Percentiles rank a stretch among this genome's conserved stretches.
Evolutionary conservation across 2,797 vertebrate genomes (phyloP).

Genomic region (Hylomyscus alleni): DNA sequence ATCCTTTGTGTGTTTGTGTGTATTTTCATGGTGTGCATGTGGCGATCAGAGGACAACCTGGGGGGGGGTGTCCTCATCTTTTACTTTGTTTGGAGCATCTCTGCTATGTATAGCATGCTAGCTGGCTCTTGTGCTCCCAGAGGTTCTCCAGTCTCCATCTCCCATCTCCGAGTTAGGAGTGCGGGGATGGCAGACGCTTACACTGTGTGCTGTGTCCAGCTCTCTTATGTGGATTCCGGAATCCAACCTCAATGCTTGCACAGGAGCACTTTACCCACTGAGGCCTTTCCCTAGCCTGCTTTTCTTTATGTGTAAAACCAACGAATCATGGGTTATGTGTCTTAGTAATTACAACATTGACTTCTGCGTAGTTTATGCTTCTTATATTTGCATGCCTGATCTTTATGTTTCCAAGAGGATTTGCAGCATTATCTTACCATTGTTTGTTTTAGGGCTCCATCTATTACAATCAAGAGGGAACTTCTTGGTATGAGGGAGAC

Average conservation of each 20-base stretch:
- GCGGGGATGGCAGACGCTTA: background rate
- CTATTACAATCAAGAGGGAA: slow-evolving; percentile 91
- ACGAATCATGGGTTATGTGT: background rate
- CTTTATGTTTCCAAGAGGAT: background rate
- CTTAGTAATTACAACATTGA: background rate
- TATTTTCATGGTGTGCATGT: background rate
- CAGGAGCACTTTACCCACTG: background rate
- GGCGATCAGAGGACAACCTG: background rate
- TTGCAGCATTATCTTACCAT: background rate
- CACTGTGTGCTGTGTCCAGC: background rate
- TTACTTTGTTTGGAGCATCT: background rate
- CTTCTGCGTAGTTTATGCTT: background rate
- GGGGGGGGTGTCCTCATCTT: background rate
- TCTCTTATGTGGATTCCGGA: too few species aligned
- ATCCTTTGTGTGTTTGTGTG: background rate
- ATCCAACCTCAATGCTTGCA: background rate
- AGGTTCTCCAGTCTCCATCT: background rate
- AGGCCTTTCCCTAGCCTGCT: background rate
- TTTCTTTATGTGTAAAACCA: background rate
- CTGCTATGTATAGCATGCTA: background rate
- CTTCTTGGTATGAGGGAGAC: slow-evolving; percentile 95
- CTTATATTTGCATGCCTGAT: background rate
- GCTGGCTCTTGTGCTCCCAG: too few species aligned
- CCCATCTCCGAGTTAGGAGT: background rate
- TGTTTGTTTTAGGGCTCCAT: slow-evolving; percentile 91